Evolutionary conservation across 2,888 invertebrate genomes (phyloP).

Genomic region (Boloria euphrosyne): DNA sequence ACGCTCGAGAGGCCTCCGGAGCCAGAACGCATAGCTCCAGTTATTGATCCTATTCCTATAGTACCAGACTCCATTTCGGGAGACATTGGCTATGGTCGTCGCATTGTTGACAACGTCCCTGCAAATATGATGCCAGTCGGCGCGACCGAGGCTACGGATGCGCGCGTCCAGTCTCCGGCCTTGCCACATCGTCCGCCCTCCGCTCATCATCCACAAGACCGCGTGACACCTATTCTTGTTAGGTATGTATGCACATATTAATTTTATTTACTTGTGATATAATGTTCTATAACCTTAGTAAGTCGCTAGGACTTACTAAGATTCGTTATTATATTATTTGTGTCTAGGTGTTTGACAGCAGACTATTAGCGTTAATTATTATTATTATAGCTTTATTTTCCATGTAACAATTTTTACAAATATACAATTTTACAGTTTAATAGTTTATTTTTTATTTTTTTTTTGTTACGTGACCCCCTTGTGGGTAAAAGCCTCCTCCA

Average conservation of each 20-base stretch:
- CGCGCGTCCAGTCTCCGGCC: constrained; percentile 73
- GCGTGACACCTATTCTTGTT: constrained; percentile 68
- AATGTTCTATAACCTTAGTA: no score
- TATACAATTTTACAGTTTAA: no score
- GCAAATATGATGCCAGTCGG: constrained; percentile 65
- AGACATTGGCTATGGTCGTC: constrained; percentile 45
- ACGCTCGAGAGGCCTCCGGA: constrained; percentile 26
- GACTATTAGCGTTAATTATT: no score
- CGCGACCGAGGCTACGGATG: constrained; percentile 69
- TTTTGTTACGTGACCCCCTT: no score
- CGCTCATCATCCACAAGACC: constrained; percentile 59
- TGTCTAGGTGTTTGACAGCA: no score
- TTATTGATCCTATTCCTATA: constrained; percentile 37
- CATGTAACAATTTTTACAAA: no score
- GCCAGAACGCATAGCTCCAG: constrained; percentile 26
- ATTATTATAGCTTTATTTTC: no score
- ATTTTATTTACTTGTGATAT: neutral
- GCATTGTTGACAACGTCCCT: constrained; percentile 56
- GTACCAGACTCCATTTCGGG: constrained; percentile 46
- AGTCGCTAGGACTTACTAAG: no score
- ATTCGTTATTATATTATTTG: no score
- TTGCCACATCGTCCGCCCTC: constrained; percentile 71
- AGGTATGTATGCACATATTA: constrained; percentile 48
- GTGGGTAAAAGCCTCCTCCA: no score
- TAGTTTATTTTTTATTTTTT: no score